phyloP scores from a whole-genome alignment of 2,797 vertebrate genomes.

The Rhinogobio ventralis region DNA sequence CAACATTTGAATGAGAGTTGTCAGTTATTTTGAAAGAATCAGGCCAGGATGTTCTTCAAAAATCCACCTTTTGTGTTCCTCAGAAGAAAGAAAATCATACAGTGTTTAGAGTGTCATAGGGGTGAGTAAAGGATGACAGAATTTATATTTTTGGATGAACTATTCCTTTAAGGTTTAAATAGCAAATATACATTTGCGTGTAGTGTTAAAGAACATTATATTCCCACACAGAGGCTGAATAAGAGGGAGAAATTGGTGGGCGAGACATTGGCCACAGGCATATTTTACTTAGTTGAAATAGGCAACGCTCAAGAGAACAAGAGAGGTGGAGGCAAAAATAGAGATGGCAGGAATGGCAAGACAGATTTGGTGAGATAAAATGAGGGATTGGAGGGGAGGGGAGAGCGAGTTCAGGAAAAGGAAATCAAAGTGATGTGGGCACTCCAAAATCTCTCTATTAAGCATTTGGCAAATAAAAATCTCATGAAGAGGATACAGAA shows the following conservation, averaged over 20 bases:
- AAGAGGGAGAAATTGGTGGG: constrained; percentile 25
- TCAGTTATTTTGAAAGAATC: constrained; percentile 31
- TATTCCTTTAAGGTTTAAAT: not conserved
- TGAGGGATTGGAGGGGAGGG: constrained; percentile 11
- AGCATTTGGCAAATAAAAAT: constrained; percentile 2
- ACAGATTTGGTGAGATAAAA: constrained; percentile 14
- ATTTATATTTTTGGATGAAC: not conserved
- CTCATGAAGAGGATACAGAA: not conserved
- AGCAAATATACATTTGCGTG: not conserved
- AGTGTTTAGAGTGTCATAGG: not conserved
- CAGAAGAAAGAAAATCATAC: not conserved
- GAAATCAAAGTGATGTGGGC: constrained; percentile 7
- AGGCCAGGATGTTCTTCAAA: constrained; percentile 4
- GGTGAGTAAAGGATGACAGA: not conserved
- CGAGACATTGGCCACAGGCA: constrained; percentile 27
- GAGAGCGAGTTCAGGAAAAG: constrained; percentile 12
- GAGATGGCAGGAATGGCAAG: constrained; percentile 33
- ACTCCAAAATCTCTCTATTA: constrained; percentile 13
- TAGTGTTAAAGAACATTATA: not conserved
- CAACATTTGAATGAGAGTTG: not conserved
- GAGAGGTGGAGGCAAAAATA: constrained; percentile 42
- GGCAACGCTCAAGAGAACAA: constrained; percentile 6
- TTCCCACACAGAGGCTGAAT: constrained; percentile 10
- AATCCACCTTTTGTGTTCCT: not conserved
- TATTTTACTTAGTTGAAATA: constrained; percentile 8